phyloP scores from a whole-genome alignment of 2,888 invertebrate species.

The Phyllotreta cruciferae region DNA sequence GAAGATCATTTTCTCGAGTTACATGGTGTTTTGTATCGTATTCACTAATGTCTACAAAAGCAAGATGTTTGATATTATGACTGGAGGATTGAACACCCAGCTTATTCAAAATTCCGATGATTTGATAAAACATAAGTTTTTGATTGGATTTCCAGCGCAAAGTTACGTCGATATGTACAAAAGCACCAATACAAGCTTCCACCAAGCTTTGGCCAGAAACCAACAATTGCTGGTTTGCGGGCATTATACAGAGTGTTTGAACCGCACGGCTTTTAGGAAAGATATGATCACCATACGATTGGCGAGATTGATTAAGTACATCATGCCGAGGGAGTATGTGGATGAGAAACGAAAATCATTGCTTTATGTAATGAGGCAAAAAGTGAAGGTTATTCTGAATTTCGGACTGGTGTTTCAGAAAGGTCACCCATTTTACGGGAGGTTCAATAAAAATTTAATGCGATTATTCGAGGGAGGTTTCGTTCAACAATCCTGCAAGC shows the following conservation, averaged over 20 bases:
- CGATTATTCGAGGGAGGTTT: slow-evolving; percentile 13
- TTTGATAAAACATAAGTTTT: slow-evolving; percentile 7
- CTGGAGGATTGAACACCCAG: not conserved
- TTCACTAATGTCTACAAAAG: slow-evolving; percentile 25
- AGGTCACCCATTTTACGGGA: slow-evolving; percentile 23
- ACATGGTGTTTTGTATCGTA: slow-evolving; percentile 4
- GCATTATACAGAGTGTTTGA: slow-evolving; percentile 9
- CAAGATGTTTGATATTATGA: slow-evolving; percentile 19
- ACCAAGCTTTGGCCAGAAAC: not conserved
- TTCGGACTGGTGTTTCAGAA: slow-evolving; percentile 18
- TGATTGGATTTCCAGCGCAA: slow-evolving; percentile 6
- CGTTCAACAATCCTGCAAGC: slow-evolving; percentile 4
- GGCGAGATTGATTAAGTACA: slow-evolving; percentile 8
- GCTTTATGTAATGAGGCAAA: slow-evolving; percentile 6
- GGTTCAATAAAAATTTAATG: slow-evolving; percentile 12
- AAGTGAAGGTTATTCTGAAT: not conserved
- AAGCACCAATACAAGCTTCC: not conserved
- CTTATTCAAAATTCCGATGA: slow-evolving; percentile 6
- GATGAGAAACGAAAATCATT: slow-evolving; percentile 24
- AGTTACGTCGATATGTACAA: slow-evolving; percentile 1
- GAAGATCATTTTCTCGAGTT: slow-evolving; percentile 6
- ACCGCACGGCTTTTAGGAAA: slow-evolving; percentile 21
- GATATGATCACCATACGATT: slow-evolving; percentile 18
- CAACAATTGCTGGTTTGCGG: not conserved
- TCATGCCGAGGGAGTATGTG: slow-evolving; percentile 7